Base-by-base conservation (phyloP, 2,888 invertebrate genomes). In the Xanthia togata region DNA sequence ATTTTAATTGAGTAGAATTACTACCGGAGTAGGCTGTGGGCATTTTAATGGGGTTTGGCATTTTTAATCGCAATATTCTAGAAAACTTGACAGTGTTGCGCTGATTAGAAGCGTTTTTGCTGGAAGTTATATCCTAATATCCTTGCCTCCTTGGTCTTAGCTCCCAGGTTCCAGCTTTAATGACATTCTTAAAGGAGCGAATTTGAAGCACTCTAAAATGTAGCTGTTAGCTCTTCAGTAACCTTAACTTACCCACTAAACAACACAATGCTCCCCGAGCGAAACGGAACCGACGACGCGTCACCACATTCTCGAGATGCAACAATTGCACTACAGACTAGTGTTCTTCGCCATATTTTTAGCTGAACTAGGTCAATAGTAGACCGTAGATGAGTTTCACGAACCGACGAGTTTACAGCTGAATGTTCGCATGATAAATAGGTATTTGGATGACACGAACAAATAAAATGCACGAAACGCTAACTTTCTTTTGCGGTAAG, bases 321-420 rank as follows among this genome's bases (percentile, higher is more conserved):
- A 83, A 86, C 84, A 86, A 84, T 81, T 79, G 83, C 83, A 81
- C 80, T 79, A 71, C 78, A 87, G 80, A 41, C 79, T 50, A 44
- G 78, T 82, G 81, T 87, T 83, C 79, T 79, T 74, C 73, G 74
- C 81, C 85, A 86, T 88, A 89, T 90, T 89, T 90, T 89, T 85
- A 89, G 87, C 83, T 23, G 76, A 89, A 90, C 88, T 90, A 83
- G 91, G 92, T 91, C 90, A 90, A 90, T 78, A 76, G 81, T 82
- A 75, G 60, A 82, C 81, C 23, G 44, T 44, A n/a, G n/a, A 73
- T 6, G 55, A 74, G 74, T 79, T 79, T 71, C 70, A 60, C 73
- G 73, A 78, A 78, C 71, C 79, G 81, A 81, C 76, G 65, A 86
- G 81, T 80, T 83, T 79, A 60, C 70, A 76, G 65, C 76, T 71